Base-by-base conservation (phyloP, 2,888 invertebrate species). In the Mantis religiosa region DNA sequence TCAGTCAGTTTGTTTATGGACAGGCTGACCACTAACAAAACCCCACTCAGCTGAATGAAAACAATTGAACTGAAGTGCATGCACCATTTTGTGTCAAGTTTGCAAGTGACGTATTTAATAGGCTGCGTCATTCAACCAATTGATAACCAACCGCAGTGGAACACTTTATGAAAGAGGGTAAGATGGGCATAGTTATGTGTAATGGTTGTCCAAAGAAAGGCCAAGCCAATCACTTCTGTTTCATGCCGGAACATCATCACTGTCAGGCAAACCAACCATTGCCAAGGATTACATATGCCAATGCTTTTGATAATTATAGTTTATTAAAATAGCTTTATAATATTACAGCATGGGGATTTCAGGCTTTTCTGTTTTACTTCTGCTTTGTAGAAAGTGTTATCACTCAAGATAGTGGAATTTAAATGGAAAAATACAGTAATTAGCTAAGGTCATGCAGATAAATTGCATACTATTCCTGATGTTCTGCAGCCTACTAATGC, bases 181-280 rank as follows among this genome's bases (percentile, higher is more conserved):
- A 84, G 71, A 30, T 27, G 89, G 84, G 82, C 83, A 81, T 54
- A 89, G 88, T 89, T 87, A 88, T 82, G 84, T 82, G 85, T 88
- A 89, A 88, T 88, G 87, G 89, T 89, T 88, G 87, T 89, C 88
- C 89, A 89, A 89, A 89, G 88, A 89, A 81, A 89, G 88, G 89
- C 88, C 84, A 89, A 89, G 89, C 89, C 88, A 89, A 87, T 88
- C 88, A 84, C 81, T 89, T 87, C 89, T 89, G 83, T 84, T 84
- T 88, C 89, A 89, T 89, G 89, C 89, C 87, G 82, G 88, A 81
- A 89, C 87, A 88, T 84, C 83, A 28, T 88, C 83, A 71, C 47
- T 71, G 83, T 87, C 89, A 89, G 89, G 89, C 89, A 89, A 89
- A 89, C 89, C 89, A 89, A 88, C 89, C 83, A 89, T 83, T 82